Base-by-base conservation (phyloP, 1,140 invertebrate genomes). In the Drosophila repleta region DNA sequence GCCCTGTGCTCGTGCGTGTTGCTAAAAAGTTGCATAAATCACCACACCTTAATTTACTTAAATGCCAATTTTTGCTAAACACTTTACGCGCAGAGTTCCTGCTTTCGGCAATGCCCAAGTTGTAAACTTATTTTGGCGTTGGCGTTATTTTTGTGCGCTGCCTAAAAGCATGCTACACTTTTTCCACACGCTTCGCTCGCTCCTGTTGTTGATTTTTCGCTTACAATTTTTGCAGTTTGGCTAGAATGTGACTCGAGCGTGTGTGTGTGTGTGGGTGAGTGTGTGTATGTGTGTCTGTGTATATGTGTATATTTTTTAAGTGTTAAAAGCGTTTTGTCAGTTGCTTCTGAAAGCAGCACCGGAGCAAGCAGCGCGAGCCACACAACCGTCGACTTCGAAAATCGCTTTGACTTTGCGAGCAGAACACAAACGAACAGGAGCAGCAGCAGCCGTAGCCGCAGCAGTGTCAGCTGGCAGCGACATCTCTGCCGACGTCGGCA, bases 31-130 rank as follows among this genome's bases (percentile, higher is more conserved):
- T 90, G 90, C 89, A 90, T 90, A 90, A 90, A 90, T 90, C 85
- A 91, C 90, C 90, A 91, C 90, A 90, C 90, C 90, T 91, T 91
- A 91, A 91, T 91, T 91, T 91, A 90, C 74, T 90, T 90, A 78
- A 83, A 79, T 71, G 51, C 41, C 76, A 29, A 63, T 69, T 75
- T 53, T 26, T 37, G 24, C 8, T 13, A 35, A 26, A 60, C 55
- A 48, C 18, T 63, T 68, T n/a, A 49, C 26, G 11, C 48, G 48
- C 18, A 45, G 17, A 45, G 8, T 37, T 29, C 8, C 7, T 8
- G 29, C 43, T 41, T 26, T 48, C 53, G 49, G 43, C 24, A 46
- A 24, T 69, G 49, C 10, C 24, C n/a, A 20, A n/a, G 20, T 3
- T 55, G 1, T 17, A 37, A 58, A 46, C 24, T 57, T 71, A 4